These are phyloP conservation scores for Myiagra hebetior DNA, from an alignment of 2,113 vertebrate genomes.

Conservation along the genomic window DNA sequence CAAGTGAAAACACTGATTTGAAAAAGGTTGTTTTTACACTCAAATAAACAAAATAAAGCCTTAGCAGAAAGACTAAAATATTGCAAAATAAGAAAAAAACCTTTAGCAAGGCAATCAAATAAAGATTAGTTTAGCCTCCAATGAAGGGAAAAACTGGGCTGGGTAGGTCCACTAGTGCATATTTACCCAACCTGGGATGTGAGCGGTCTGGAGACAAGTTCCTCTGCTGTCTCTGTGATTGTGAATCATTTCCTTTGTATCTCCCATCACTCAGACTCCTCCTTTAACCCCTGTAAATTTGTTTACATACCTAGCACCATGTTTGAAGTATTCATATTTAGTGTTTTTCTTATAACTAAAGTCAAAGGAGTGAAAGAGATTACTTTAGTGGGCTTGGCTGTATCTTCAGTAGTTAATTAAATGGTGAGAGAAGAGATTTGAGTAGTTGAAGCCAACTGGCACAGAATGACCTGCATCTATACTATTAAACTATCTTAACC, in stretches of 20 bases:
- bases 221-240: background rate
- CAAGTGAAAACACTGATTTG: background rate
- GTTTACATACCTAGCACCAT: background rate
- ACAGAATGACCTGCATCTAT: background rate
- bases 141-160: background rate
- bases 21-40: background rate
- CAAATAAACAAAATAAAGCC: background rate
- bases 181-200: background rate
- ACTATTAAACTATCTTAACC: constrained; percentile 17
- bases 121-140: background rate
- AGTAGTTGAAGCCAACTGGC: constrained; percentile 30
- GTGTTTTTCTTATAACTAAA: background rate
- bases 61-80: background rate
- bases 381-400: background rate
- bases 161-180: too few species aligned
- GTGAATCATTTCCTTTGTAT: background rate
- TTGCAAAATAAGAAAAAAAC: background rate
- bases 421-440: background rate
- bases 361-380: background rate
- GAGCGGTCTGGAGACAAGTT: background rate
- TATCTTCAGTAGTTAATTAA: constrained; percentile 15
- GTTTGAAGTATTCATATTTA: background rate
- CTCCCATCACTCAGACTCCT: background rate
- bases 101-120: background rate
- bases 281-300: background rate